Conservation (phyloP, 2,888 invertebrate genomes). For the Octonoba sinensis region DNA sequence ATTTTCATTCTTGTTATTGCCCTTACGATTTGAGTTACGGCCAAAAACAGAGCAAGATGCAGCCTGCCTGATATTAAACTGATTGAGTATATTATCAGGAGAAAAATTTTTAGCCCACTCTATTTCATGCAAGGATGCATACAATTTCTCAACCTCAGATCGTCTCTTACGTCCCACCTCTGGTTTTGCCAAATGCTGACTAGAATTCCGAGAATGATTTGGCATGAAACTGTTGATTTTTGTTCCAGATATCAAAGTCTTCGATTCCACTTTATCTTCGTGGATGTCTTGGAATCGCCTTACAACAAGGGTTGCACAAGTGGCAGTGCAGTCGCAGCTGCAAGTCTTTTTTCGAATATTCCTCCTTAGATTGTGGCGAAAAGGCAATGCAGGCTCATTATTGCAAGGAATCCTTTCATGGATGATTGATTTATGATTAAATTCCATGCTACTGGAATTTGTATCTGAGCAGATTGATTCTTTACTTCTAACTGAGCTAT, state of each 20-base stretch:
- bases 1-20: too few relatives aligned
- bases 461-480: constrained; percentile 7
- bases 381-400: constrained; percentile 1
- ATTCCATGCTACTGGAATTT: neutral
- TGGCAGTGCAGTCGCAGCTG: constrained; percentile 35
- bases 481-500: neutral
- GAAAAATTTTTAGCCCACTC: constrained; percentile 55
- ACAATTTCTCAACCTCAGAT: constrained; percentile 41
- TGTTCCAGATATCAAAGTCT: constrained; percentile 37
- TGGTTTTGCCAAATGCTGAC: neutral
- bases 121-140: constrained; percentile 45
- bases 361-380: constrained; percentile 17
- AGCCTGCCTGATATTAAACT: constrained; percentile 33
- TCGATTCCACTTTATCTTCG: constrained; percentile 11
- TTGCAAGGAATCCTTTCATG: neutral
- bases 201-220: neutral
- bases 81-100: constrained; percentile 50
- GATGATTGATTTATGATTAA: constrained; percentile 14
- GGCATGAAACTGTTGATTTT: constrained; percentile 18
- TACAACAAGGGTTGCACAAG: constrained; percentile 15
- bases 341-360: constrained; percentile 37
- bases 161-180: constrained; percentile 16
- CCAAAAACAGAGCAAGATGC: constrained; percentile 41
- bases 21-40: neutral
- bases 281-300: constrained; percentile 28